Evolutionary conservation across 2,113 vertebrate species (phyloP).

Genomic region (Chaetura pelagica): DNA sequence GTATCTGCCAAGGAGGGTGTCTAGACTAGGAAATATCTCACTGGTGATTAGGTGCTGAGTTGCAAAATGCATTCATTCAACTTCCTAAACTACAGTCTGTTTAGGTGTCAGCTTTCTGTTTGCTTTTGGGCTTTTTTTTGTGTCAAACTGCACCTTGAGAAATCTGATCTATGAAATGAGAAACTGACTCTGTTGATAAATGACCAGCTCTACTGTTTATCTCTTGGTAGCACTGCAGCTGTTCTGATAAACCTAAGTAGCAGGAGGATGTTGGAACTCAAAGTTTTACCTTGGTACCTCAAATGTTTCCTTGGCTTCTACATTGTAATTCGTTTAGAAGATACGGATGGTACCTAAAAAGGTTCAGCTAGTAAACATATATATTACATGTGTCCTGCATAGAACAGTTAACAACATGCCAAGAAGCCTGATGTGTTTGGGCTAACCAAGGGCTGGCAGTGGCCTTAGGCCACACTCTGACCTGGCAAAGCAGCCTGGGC

Average conservation of each 20-base stretch:
- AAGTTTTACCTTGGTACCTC: neutral
- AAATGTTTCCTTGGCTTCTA: neutral
- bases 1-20: neutral
- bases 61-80: neutral
- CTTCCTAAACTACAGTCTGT: neutral
- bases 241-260: neutral
- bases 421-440: neutral
- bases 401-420: neutral
- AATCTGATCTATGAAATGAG: neutral
- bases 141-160: neutral
- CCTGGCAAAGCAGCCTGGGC: neutral
- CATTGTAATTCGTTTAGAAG: neutral
- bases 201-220: neutral
- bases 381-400: neutral
- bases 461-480: accelerated
- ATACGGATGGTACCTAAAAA: neutral
- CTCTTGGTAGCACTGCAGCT: neutral
- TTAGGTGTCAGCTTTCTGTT: neutral
- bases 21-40: neutral
- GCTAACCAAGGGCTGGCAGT: neutral
- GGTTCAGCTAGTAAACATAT: neutral
- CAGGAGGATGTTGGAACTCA: neutral
- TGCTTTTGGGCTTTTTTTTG: neutral
- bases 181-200: neutral
- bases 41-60: neutral